Evolutionary conservation across 2,888 invertebrate genomes (phyloP).

Genomic region (Galerucella nymphaeae): DNA sequence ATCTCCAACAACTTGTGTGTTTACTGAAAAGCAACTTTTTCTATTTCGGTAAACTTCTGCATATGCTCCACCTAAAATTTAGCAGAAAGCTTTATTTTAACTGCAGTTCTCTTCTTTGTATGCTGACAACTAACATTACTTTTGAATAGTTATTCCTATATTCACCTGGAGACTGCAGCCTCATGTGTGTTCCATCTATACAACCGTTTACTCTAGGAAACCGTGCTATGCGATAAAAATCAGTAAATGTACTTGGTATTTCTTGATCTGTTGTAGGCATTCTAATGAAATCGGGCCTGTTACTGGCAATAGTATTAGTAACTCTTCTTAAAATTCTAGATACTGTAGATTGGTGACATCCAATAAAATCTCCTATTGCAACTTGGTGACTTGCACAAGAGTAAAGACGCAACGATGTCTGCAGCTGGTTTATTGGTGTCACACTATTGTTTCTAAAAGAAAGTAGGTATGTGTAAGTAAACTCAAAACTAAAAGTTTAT

Average conservation of each 20-base stretch:
- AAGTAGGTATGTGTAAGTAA: background rate
- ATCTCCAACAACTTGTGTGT: conserved; percentile 24
- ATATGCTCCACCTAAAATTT: conserved; percentile 19
- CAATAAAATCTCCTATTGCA: conserved; percentile 38
- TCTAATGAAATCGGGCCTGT: background rate
- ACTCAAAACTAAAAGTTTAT: background rate
- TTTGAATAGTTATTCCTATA: conserved; percentile 6
- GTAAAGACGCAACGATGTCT: conserved; percentile 37
- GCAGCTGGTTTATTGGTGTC: conserved; percentile 31
- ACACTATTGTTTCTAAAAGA: conserved; percentile 14
- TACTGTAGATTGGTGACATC: conserved; percentile 37
- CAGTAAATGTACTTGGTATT: background rate
- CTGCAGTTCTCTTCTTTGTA: background rate
- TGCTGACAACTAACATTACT: background rate
- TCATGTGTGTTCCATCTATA: conserved; percentile 31
- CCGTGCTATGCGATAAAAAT: too few relatives aligned
- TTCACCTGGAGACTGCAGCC: conserved; percentile 28
- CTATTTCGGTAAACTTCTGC: conserved; percentile 25
- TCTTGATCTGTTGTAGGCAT: background rate
- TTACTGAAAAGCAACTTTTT: conserved; percentile 22
- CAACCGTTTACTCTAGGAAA: conserved; percentile 32
- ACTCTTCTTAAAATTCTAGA: conserved; percentile 35
- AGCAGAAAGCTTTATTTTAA: background rate
- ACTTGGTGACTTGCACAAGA: conserved; percentile 37
- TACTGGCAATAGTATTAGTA: conserved; percentile 6